Percentiles rank a stretch among this genome's conserved stretches.
phyloP scores from a whole-genome alignment of 2,888 invertebrate genomes.

The Ennomos quercinarius region DNA sequence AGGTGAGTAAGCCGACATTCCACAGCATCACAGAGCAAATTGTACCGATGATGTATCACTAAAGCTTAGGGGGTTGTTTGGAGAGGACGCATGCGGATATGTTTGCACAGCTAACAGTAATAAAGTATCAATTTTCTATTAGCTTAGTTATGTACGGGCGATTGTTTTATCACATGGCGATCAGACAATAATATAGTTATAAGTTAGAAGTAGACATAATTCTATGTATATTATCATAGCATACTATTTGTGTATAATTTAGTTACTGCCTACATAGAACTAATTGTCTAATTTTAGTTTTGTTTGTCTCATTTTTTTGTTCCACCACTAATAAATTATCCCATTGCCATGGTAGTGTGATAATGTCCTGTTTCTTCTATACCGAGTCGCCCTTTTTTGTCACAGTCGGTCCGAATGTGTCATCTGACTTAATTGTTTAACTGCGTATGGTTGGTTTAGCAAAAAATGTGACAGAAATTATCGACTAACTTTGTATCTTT shows the following conservation, averaged over 20 bases:
- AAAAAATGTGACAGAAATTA: conserved; percentile 42
- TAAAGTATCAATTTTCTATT: conserved; percentile 65
- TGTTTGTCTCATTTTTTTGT: conserved; percentile 5
- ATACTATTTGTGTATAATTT: too few species aligned
- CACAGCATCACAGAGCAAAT: conserved; percentile 40
- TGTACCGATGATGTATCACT: conserved; percentile 49
- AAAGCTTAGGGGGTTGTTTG: conserved; percentile 48
- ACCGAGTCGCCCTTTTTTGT: conserved; percentile 71
- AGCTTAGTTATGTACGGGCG: too few species aligned
- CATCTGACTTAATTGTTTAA: conserved; percentile 75
- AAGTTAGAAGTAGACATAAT: too few species aligned
- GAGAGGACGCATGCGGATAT: conserved; percentile 46
- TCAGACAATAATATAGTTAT: background rate
- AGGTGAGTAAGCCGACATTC: conserved; percentile 57
- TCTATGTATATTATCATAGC: too few species aligned
- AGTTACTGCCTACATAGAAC: background rate
- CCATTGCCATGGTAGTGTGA: conserved; percentile 64
- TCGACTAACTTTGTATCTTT: conserved; percentile 40
- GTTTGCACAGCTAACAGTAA: conserved; percentile 58
- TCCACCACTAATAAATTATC: conserved; percentile 32
- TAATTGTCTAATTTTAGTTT: background rate
- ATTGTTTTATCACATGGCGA: background rate
- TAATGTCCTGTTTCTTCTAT: conserved; percentile 67
- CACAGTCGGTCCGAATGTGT: conserved; percentile 56
- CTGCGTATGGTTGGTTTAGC: conserved; percentile 59